A percentile compares a stretch with the other conserved stretches of the same genome.
These are phyloP conservation scores for Gyps fulvus DNA, from an alignment of 2,113 vertebrate species.

Conservation along the genomic window DNA sequence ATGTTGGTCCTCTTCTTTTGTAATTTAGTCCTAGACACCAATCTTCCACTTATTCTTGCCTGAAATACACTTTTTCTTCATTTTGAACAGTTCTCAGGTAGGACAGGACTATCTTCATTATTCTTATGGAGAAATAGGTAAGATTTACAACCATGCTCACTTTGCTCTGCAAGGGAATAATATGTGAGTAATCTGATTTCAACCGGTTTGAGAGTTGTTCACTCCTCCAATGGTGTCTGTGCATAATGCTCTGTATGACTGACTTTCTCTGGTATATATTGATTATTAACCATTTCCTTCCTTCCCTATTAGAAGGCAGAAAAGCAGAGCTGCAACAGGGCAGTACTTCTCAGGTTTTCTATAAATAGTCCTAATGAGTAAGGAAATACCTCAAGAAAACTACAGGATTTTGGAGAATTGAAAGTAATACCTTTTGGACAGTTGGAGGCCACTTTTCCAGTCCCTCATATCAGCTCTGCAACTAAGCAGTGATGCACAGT, in stretches of 20 bases:
- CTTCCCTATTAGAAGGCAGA: not conserved
- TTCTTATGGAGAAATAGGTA: not conserved
- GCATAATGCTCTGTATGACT: not conserved
- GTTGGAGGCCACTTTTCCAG: not conserved
- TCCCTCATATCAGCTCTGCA: not conserved
- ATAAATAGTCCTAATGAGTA: not conserved
- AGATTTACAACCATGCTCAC: not conserved
- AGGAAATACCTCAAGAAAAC: not conserved
- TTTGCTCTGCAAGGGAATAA: not conserved
- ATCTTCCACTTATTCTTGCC: not conserved
- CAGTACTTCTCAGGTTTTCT: not conserved
- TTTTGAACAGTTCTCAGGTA: not conserved
- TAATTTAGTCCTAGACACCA: not conserved
- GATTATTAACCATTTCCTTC: not conserved
- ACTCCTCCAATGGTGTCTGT: not conserved
- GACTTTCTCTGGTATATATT: not conserved
- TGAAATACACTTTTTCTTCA: not conserved
- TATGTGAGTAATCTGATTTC: not conserved
- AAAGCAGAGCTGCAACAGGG: not conserved
- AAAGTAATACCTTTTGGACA: not conserved
- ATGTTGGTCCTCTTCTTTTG: not conserved
- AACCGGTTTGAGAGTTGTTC: not conserved
- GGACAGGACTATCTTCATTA: not conserved
- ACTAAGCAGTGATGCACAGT: not conserved
- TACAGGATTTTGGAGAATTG: not conserved